Base-by-base conservation (phyloP, 2,113 vertebrate species). In the Gobio gobio region DNA sequence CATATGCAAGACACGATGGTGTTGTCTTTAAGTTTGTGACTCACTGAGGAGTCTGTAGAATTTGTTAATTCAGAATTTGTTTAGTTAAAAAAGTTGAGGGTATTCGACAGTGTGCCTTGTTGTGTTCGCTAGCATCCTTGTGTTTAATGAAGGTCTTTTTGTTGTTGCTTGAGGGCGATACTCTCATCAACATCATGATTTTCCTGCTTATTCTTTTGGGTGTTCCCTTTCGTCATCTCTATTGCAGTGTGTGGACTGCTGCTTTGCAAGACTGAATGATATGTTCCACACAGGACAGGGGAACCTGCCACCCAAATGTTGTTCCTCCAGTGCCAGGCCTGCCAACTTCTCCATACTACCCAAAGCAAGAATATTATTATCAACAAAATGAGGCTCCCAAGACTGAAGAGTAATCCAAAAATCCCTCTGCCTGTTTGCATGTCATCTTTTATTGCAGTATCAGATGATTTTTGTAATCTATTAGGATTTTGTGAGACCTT, bases 31-130 rank as follows among this genome's bases (percentile, higher is more conserved):
- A n/a, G 0, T 45, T 13, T 72, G 51, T 58, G 54, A 78, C 76
- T 58, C 76, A 43, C 54, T 3, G 70, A 40, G 51, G 10, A 78
- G 33, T 43, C n/a, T 61, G 56, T 24, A 22, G 20, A 26, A 63
- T 79, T 63, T 18, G 58, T 79, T 63, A 9, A 79, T 26, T 79
- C 36, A 63, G n/a, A 79, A 45, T 79, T 79, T 63, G 58, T 63
- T 79, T 79, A 79, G n/a, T 3, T 24, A 43, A 45, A 43, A 79
- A 78, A 8, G 22, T 58, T 20, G 5, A 78, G 51, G 33, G 33
- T 12, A 29, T 78, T 43, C 7, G 10, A 58, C 20, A 79, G 22
- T 14, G n/a, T 12, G 1, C 12, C 16, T 7, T 2, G 3, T 61
- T n/a, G 12, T 54, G 72, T 45, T 43, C 0, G 3, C 45, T 78